phyloP scores from a whole-genome alignment of 2,113 vertebrate genomes.

The Hippolais icterina region DNA sequence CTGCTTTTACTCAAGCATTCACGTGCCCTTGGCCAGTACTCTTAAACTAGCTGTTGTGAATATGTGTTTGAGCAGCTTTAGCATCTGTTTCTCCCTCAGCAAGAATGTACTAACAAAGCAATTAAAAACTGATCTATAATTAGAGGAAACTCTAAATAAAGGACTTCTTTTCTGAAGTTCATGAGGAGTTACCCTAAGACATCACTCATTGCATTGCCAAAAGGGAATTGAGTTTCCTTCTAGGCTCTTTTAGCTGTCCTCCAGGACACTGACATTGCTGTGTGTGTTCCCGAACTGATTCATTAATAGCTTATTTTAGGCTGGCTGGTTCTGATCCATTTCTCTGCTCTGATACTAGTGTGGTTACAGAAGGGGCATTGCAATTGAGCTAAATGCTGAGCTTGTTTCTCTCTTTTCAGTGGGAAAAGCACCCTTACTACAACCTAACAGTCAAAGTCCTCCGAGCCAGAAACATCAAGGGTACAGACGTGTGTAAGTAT shows the following conservation, averaged over 20 bases:
- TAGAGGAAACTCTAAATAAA: not conserved
- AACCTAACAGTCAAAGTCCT: conserved; percentile 79
- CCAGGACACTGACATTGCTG: not conserved
- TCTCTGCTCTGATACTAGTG: not conserved
- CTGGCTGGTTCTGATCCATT: not conserved
- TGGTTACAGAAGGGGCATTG: not conserved
- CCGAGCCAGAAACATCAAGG: conserved; percentile 74
- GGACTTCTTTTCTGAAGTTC: not conserved
- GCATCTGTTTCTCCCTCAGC: not conserved
- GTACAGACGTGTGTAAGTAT: conserved; percentile 76
- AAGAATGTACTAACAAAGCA: not conserved
- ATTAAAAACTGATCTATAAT: not conserved
- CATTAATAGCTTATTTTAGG: not conserved
- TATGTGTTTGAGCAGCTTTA: not conserved
- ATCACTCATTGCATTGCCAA: accelerated
- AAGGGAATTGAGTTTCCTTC: not conserved
- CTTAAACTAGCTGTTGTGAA: not conserved
- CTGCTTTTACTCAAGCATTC: not conserved
- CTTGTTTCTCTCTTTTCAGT: conserved; percentile 66
- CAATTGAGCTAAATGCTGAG: not conserved
- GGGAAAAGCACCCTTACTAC: conserved; percentile 76
- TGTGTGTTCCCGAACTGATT: not conserved
- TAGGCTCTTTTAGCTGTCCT: not conserved
- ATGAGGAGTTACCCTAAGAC: not conserved
- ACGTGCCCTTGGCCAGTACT: not conserved